Base-by-base conservation (phyloP, 2,113 vertebrate genomes). In the Odobenus rosmarus region DNA sequence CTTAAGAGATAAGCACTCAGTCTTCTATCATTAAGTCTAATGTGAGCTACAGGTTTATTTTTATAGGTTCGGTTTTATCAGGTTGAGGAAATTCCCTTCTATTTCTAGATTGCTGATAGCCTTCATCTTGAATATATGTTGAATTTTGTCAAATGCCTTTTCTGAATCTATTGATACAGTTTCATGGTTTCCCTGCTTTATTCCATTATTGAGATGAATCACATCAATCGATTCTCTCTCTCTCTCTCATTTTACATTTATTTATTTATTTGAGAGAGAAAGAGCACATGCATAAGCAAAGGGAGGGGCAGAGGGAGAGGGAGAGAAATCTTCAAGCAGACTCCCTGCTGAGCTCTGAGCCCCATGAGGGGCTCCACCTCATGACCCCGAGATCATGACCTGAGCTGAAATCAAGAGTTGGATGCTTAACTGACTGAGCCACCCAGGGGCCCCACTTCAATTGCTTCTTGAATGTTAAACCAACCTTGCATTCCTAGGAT, bases 31-130 rank as follows among this genome's bases (percentile, higher is more conserved):
- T 72, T 72, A 77, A 94, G 64, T 87, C 42, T 64, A 53, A 61
- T 51, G 51, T 80, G 67, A 82, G 12, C 23, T 67, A 53, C 19
- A 42, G n/a, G 28, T 5, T n/a, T 81, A 28, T 95, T 82, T 88
- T 88, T 82, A 82, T 72, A 81, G 92, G 74, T 81, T 46, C 81
- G 46, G 9, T 67, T 61, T 90, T 53, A 61, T 69, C 4, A 3
- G 51, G 6, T 42, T 92, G 49, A 95, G 79, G 62, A 89, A 92
- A 88, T 96, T 92, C 61, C 31, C 53, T 84, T 92, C 46, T 61
- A 84, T 97, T 74, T 94, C 83, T 80, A 59, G 46, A 46, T 59
- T 84, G 55, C 79, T 49, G 49, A 77, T 86, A 82, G 24, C 26
- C 69, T 83, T 80, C 28, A 49, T 94, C 62, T 71, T 71, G 42